A percentile compares a stretch with the other conserved stretches of the same genome.
Evolutionary conservation across 1,140 invertebrate species (phyloP).

Genomic region (Sitophilus oryzae): DNA sequence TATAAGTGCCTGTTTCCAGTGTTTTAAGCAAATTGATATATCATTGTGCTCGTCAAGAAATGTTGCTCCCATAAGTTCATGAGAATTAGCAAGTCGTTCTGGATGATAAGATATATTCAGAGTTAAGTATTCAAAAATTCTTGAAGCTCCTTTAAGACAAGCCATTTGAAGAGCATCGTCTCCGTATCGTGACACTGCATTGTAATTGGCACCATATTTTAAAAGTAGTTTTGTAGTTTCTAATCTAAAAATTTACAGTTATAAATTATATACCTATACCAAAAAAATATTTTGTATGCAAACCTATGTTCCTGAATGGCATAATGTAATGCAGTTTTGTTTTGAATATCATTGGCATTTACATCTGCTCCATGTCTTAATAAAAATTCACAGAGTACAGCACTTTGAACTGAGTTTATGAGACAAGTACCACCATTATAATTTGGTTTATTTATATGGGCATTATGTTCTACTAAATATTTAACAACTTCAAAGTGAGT

Average conservation of each 20-base stretch:
- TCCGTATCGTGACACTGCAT: conserved; percentile 69
- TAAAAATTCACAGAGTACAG: conserved; percentile 73
- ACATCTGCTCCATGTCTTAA: conserved; percentile 71
- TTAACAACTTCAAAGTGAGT: conserved; percentile 77
- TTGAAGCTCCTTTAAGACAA: conserved; percentile 78
- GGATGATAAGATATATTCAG: conserved; percentile 55
- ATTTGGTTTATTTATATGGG: conserved; percentile 80
- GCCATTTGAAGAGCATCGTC: conserved; percentile 89
- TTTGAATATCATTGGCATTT: conserved; percentile 83
- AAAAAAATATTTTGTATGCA: conserved; percentile 10
- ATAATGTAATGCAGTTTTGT: conserved; percentile 90
- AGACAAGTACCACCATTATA: conserved; percentile 90
- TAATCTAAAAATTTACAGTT: conserved; percentile 47
- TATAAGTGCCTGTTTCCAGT: conserved; percentile 62
- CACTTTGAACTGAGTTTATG: conserved; percentile 88
- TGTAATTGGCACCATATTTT: conserved; percentile 72
- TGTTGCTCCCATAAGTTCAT: conserved; percentile 78
- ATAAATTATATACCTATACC: background rate
- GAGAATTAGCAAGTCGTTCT: conserved; percentile 70
- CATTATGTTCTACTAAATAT: conserved; percentile 76
- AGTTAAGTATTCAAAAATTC: conserved; percentile 74
- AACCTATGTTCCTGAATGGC: conserved; percentile 82
- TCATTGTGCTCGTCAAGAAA: conserved; percentile 79
- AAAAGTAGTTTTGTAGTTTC: conserved; percentile 80
- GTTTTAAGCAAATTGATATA: conserved; percentile 54